Conservation (phyloP, 92 coral and sea anemone species). For the Bergia puertoricense region DNA sequence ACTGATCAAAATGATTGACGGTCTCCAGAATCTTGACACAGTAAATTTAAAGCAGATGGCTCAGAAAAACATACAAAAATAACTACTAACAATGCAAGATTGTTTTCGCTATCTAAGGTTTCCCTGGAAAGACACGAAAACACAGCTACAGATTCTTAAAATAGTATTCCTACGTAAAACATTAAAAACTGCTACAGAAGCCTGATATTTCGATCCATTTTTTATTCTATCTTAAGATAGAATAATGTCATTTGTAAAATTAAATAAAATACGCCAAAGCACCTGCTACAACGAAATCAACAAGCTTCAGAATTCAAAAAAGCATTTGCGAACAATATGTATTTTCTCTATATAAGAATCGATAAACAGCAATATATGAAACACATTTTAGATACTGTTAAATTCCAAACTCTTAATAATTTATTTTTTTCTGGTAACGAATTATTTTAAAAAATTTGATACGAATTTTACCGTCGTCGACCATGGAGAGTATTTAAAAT, state of each 20-base stretch:
- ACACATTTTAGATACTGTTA: background rate
- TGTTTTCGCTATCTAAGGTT: background rate
- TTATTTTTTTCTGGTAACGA: background rate
- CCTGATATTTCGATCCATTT: background rate
- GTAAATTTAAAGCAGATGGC: constrained; percentile 5
- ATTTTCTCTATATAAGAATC: background rate
- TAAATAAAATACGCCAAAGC: background rate
- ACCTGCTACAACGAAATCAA: constrained; percentile 1
- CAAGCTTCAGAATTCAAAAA: background rate
- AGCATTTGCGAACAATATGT: background rate
- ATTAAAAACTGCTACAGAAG: background rate
- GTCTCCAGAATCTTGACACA: constrained; percentile 6
- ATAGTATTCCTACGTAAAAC: background rate
- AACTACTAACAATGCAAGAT: background rate
- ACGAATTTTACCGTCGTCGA: background rate
- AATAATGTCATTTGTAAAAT: background rate
- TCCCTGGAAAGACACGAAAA: background rate
- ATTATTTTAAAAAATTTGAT: background rate
- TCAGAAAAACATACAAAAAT: background rate
- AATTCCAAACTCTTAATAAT: background rate
- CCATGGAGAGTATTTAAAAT: background rate
- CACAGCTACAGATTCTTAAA: background rate
- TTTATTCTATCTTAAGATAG: background rate
- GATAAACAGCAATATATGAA: background rate
- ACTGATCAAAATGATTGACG: constrained; percentile 22